A percentile compares a stretch with the other conserved stretches of the same genome.
Evolutionary conservation across 2,797 vertebrate species (phyloP).

Genomic region (Mormyrops attenuatus): DNA sequence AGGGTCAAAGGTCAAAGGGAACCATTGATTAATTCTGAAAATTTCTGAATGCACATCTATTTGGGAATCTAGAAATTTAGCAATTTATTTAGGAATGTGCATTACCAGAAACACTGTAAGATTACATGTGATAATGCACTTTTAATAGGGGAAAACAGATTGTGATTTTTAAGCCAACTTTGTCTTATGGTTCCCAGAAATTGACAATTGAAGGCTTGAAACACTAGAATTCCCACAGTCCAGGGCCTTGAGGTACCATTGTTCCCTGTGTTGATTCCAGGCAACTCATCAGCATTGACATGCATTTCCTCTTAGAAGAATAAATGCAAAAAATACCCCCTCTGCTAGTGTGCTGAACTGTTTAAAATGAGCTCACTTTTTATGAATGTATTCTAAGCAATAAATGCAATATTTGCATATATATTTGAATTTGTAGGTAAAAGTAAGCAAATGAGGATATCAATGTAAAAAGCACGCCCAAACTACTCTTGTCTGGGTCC

Average conservation of each 20-base stretch:
- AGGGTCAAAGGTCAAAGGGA: background rate
- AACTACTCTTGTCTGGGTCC: background rate
- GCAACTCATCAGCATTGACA: constrained; percentile 40
- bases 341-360: background rate
- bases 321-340: constrained; percentile 21
- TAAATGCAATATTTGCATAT: background rate
- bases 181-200: constrained; percentile 17
- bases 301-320: constrained; percentile 38
- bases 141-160: background rate
- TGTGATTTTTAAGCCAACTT: constrained; percentile 21
- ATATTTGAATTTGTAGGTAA: background rate
- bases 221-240: constrained; percentile 35
- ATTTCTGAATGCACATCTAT: background rate
- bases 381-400: background rate
- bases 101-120: background rate
- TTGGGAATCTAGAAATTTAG: background rate
- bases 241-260: constrained; percentile 25
- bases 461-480: background rate
- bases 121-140: background rate
- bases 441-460: background rate
- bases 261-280: constrained; percentile 31
- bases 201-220: constrained; percentile 15
- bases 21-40: background rate
- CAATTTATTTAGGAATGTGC: background rate
- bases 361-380: background rate